Conservation (phyloP, 1,140 invertebrate species). For the Phthorimaea operculella region DNA sequence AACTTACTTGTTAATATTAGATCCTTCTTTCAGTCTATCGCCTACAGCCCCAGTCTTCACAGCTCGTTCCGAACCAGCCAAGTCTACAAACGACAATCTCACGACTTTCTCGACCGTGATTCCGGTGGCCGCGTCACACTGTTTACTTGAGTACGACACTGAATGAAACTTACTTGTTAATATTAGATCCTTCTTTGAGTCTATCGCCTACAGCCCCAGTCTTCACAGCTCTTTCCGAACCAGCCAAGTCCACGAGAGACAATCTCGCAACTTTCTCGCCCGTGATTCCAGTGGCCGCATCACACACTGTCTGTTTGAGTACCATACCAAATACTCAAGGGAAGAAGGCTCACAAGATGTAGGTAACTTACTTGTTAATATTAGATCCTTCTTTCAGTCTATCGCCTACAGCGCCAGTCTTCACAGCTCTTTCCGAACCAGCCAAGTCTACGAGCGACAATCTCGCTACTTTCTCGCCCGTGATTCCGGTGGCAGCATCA, state of each 20-base stretch:
- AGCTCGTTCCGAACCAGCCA: constrained; percentile 97
- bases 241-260: constrained; percentile 96
- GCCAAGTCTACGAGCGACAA: constrained; percentile 97
- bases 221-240: constrained; percentile 97
- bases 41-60: constrained; percentile 98
- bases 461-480: constrained; percentile 95
- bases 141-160: too few species aligned
- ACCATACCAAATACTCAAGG: too few species aligned
- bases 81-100: constrained; percentile 94
- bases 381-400: constrained; percentile 74
- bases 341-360: too few species aligned
- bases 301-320: too few species aligned
- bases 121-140: constrained; percentile 81
- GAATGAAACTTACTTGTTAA: constrained; percentile 59
- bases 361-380: constrained; percentile 60
- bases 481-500: constrained; percentile 85
- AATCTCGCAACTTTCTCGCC: constrained; percentile 97
- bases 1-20: constrained; percentile 62
- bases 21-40: constrained; percentile 78
- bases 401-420: constrained; percentile 98
- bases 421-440: constrained; percentile 96
- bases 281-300: constrained; percentile 79
- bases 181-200: constrained; percentile 70
- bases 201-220: constrained; percentile 98
- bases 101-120: constrained; percentile 97